phyloP scores from a whole-genome alignment of 1,140 invertebrate genomes.

The Amphibalanus amphitrite region DNA sequence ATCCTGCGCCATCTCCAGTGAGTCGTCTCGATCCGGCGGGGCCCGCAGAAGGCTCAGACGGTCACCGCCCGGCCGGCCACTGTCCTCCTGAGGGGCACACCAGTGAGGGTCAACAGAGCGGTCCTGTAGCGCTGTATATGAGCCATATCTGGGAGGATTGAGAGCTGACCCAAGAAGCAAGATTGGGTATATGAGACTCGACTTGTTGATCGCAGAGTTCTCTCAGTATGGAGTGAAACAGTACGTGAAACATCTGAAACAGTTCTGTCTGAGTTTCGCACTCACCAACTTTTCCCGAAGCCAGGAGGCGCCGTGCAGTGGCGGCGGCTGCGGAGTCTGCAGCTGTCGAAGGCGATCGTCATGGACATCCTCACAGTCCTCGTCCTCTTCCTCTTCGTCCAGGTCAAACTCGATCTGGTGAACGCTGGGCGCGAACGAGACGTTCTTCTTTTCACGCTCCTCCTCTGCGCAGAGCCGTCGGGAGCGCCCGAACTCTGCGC shows the following conservation, averaged over 20 bases:
- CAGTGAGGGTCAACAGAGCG: too few species aligned
- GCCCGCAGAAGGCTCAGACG: neutral
- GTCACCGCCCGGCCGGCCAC: too few species aligned
- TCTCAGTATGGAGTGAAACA: too few species aligned
- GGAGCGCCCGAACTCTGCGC: neutral
- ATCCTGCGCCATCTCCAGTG: neutral
- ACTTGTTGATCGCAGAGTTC: too few species aligned
- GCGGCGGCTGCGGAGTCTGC: too few species aligned
- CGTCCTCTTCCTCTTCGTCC: neutral
- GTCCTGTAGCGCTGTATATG: too few species aligned
- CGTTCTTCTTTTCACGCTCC: neutral
- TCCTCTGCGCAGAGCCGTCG: neutral
- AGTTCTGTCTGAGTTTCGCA: too few species aligned
- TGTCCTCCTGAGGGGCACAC: neutral
- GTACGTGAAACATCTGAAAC: too few species aligned
- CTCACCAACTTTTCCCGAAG: neutral
- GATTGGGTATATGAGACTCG: too few species aligned
- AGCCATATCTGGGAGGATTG: too few species aligned
- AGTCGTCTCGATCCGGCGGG: neutral
- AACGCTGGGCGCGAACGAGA: neutral
- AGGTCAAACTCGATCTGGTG: neutral
- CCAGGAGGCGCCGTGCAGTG: neutral
- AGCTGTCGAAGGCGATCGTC: neutral
- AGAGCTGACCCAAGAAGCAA: too few species aligned
- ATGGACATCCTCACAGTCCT: neutral